Evolutionary conservation across 2,797 vertebrate genomes (phyloP), one percentile per base, ranked within the genome.

Genomic region (Synanceia verrucosa): DNA sequence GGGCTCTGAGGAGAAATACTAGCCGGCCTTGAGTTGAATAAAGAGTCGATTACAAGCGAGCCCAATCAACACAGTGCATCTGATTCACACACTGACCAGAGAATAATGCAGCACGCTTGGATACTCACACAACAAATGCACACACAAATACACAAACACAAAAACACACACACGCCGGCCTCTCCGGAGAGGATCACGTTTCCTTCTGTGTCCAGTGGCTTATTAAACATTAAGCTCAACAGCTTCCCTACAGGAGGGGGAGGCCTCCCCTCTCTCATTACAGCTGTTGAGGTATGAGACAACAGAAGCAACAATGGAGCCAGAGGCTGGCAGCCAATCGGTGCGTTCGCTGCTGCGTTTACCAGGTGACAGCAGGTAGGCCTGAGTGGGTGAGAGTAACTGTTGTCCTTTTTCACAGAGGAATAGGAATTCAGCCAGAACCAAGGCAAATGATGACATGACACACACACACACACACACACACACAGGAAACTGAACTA

Each of bases 181-280:
- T 77, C 83, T 78, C 62, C 2, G 24, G 70, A 73, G 78, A 71
- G 68, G 70, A 80, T 87, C 68, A 0, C 65, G 76, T 88, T 86
- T 77, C 86, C 80, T 48, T 55, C 78, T 82, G 82, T 84, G 82
- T 86, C 84, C 85, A 85, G 85, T 77, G 65, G 75, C 82, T 87
- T 84, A 86, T 91, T 89, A 90, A 90, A 86, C 87, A 91, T 88
- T 89, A 76, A 91, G 67, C 78, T 74, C 65, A 82, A 81, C 86
- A 86, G 86, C 78, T 86, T 89, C 84, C 81, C 86, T 81, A 69
- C 78, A 76, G 81, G 76, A 73, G 81, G 71, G 51, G 63, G 78
- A 78, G 29, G 24, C 37, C 63, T 21, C 58, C 75, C 81, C 86
- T 86, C 82, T 86, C 88, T 75, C 83, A 70, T 87, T 87, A 88